Base-by-base conservation (phyloP, 2,888 invertebrate genomes). In the Chymomyza procnemis region DNA sequence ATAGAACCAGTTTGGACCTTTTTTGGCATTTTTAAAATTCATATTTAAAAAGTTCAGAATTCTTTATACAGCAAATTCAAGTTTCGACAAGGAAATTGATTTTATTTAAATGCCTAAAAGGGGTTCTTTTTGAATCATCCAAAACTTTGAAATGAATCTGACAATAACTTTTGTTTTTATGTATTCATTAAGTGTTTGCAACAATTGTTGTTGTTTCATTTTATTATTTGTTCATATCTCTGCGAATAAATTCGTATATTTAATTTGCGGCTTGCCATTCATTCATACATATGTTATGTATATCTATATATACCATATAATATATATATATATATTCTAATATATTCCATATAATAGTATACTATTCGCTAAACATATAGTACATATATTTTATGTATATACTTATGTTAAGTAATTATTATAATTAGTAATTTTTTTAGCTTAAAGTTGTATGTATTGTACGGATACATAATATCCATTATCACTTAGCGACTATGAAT, bases 201-300 rank as follows among this genome's bases (percentile, higher is more conserved):
- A 41, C 34, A 41, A 41, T 41, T 41, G 0, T 41, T 41, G 34
- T 41, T 12, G 76, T 83, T n/a, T n/a, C n/a, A n/a, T 52, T 64
- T 77, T 71, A 74, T 70, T 61, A 55, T 69, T 77, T 75, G 78
- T 73, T 82, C 67, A 47, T 69, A 62, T 26, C 72, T 60, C 65
- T 66, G 85, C 81, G 86, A 81, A 86, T 88, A 88, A 88, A 87
- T 88, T 88, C 85, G 87, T 80, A 77, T 79, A 84, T 74, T 78
- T 77, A 78, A 74, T 65, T 60, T 79, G 76, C 78, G 73, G 75
- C 84, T 84, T 77, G 71, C 74, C 74, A 72, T 84, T 62, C 50
- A 62, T 68, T 57, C 64, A 64, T 71, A 9, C 63, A 66, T 63
- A 18, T 66, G 64, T 60, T 67, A 62, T 22, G 46, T 62, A 47